Base-by-base conservation (phyloP, 1,140 invertebrate species). In the Zaprionus kolodkinae region DNA sequence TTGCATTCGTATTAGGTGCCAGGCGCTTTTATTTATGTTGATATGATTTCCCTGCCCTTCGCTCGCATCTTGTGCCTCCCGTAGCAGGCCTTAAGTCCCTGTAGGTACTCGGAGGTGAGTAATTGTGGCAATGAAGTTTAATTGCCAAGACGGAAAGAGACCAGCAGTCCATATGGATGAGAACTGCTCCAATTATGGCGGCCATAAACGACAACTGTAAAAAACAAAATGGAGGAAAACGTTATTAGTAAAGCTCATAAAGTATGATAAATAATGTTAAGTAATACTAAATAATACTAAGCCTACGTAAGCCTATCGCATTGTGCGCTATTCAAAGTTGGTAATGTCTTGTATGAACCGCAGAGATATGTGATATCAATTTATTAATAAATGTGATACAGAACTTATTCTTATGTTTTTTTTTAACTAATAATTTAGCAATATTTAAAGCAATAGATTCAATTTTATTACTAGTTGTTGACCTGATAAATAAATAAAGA, bases 11-110 rank as follows among this genome's bases (percentile, higher is more conserved):
- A 87, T 75, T 88, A 87, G 83, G 79, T 83, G 84, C 79, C 63
- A 77, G 84, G 54, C 74, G 80, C 45, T 80, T 84, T 76, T 87
- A 87, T 80, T 79, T 87, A 38, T 88, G 84, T 76, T 87, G 69
- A 86, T 68, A 68, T 87, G 60, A 72, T 61, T 68, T 52, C 15
- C n/a, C 62, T 36, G 11, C n/a, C 43, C 43, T 17, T 38, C 33
- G 30, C 35, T 45, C 27, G 38, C 30, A 38, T 15, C 15, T 6
- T 17, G 15, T 11, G 15, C 4, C 7, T 9, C 45, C 15, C 21
- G 21, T 52, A 40, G 30, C 25, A 11, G 45, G 13, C 45, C 45
- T 62, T 40, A 70, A 25, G 36, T 62, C 11, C 35, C 33, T 43
- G 6, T 64, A 55, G 52, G 50, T 45, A 13, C 36, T 43, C 54